Percentiles rank a stretch among this genome's conserved stretches.
These are phyloP conservation scores for Brachyalestes nurse DNA, from an alignment of 2,797 vertebrate genomes.

Conservation along the genomic window DNA sequence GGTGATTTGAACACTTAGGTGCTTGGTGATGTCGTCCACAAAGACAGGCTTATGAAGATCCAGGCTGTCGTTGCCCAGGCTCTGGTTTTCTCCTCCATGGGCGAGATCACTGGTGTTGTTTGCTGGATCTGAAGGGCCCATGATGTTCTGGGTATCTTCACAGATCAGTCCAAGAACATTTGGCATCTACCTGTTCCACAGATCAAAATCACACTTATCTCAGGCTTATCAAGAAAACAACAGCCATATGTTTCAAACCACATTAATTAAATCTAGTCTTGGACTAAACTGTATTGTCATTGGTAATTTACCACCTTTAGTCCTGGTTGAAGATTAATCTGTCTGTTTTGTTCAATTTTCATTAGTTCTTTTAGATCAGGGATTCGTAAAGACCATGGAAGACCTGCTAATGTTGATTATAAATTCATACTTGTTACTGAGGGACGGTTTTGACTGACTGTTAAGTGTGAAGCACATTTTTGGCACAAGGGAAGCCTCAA, in stretches of 20 bases:
- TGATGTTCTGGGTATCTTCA: conserved; percentile 60
- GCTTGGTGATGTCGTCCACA: conserved; percentile 88
- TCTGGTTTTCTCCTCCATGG: conserved; percentile 48
- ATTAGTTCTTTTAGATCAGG: too few species aligned
- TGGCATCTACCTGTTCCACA: conserved; percentile 33
- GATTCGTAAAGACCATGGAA: too few species aligned
- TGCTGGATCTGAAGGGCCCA: conserved; percentile 79
- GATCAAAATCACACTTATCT: conserved; percentile 7
- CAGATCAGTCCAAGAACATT: conserved; percentile 33
- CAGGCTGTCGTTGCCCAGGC: conserved; percentile 68
- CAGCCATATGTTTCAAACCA: background rate
- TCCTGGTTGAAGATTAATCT: too few species aligned
- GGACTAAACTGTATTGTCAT: background rate
- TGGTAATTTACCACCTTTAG: background rate
- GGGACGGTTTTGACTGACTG: too few species aligned
- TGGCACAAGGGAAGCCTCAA: too few species aligned
- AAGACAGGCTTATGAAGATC: conserved; percentile 75
- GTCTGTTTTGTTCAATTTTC: too few species aligned
- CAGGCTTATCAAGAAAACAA: background rate
- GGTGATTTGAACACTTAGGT: conserved; percentile 84
- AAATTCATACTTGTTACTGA: too few species aligned
- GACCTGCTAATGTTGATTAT: too few species aligned
- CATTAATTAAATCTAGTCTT: background rate
- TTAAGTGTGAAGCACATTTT: too few species aligned
- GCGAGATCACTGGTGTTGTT: conserved; percentile 78